phyloP scores from a whole-genome alignment of 2,797 vertebrate genomes.

The Eremophila alpestris region DNA sequence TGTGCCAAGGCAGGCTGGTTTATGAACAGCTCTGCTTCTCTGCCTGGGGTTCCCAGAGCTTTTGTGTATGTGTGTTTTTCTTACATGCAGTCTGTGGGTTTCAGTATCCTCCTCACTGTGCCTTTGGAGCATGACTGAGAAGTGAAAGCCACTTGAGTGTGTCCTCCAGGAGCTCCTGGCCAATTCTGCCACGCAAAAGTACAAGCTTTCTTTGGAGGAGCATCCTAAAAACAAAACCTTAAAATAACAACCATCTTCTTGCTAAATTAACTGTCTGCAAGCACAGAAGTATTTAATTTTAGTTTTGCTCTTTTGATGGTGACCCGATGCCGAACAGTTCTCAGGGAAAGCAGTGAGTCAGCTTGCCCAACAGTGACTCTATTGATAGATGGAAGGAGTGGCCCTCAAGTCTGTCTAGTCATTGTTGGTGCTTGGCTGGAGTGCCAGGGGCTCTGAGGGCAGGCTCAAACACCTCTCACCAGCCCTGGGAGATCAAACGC shows the following conservation, averaged over 20 bases:
- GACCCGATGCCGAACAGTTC: neutral
- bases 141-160: neutral
- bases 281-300: neutral
- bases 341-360: constrained; percentile 48
- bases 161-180: neutral
- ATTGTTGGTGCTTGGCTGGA: constrained; percentile 60
- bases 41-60: neutral
- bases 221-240: constrained; percentile 30
- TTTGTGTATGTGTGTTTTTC: neutral
- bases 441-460: constrained; percentile 18
- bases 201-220: constrained; percentile 2
- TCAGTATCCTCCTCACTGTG: neutral
- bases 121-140: neutral
- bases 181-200: neutral
- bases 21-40: neutral
- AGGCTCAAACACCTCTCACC: constrained; percentile 45
- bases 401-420: constrained; percentile 49
- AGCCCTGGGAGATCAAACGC: constrained; percentile 43
- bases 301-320: constrained; percentile 31
- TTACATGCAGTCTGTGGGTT: neutral
- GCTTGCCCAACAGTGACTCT: constrained; percentile 55
- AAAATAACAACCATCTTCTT: neutral
- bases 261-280: neutral
- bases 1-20: neutral
- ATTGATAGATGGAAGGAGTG: constrained; percentile 64